phyloP scores from a whole-genome alignment of 2,888 invertebrate species.

The Leptothorax acervorum region DNA sequence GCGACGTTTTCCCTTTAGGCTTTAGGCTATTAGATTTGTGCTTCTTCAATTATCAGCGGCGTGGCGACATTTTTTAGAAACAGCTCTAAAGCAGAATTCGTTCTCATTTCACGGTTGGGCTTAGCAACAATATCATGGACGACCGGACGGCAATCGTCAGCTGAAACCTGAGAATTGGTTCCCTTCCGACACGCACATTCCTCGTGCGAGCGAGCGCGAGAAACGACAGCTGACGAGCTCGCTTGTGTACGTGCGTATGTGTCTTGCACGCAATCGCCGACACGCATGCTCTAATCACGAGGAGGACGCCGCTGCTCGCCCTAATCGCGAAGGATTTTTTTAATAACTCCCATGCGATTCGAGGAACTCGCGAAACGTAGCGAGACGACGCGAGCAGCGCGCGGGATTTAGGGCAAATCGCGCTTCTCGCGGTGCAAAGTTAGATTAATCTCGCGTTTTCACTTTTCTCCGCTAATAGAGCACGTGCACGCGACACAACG shows the following conservation, averaged over 20 bases:
- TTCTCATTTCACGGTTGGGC: constrained; percentile 39
- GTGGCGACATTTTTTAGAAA: constrained; percentile 3
- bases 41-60: constrained; percentile 1
- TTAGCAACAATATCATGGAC: constrained; percentile 60
- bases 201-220: constrained; percentile 47
- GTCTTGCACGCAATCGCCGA: constrained; percentile 53
- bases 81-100: background rate
- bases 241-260: constrained; percentile 9
- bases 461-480: constrained; percentile 11
- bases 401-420: constrained; percentile 4
- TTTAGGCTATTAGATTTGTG: background rate
- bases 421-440: background rate
- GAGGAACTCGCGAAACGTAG: background rate
- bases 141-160: constrained; percentile 60
- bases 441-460: constrained; percentile 18
- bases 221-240: constrained; percentile 66
- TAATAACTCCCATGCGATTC: constrained; percentile 31
- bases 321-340: constrained; percentile 36
- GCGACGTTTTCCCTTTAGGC: background rate
- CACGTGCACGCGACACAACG: background rate
- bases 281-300: constrained; percentile 33
- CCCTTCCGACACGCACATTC: constrained; percentile 71
- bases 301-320: background rate
- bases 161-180: constrained; percentile 72
- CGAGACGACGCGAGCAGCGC: background rate